A percentile compares a stretch with the other conserved stretches of the same genome.
phyloP scores from a whole-genome alignment of 53 echinoderm and acorn worm genomes.

The Antedon mediterranea region DNA sequence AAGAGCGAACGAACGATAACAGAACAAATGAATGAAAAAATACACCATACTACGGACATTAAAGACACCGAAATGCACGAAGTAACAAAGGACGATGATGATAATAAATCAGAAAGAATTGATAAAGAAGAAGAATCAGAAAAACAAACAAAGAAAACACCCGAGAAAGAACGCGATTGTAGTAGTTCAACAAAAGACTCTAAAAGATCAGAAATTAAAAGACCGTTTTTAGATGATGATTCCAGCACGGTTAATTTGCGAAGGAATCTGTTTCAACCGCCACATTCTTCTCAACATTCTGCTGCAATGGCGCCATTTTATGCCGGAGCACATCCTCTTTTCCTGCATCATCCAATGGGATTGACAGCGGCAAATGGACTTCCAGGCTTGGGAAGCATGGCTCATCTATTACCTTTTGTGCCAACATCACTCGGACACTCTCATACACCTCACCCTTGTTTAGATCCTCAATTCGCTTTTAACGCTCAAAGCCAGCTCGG shows the following conservation, averaged over 20 bases:
- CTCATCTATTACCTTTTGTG: conserved; percentile 65
- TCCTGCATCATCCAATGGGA: conserved; percentile 64
- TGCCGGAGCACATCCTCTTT: conserved; percentile 74
- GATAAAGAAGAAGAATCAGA: not conserved
- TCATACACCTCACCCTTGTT: conserved; percentile 34
- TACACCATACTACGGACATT: not conserved
- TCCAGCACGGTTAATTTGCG: not conserved
- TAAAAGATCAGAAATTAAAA: not conserved
- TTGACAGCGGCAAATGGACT: conserved; percentile 46
- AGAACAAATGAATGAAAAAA: not conserved
- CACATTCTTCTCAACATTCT: conserved; percentile 56
- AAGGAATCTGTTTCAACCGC: conserved; percentile 38
- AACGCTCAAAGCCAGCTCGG: conserved; percentile 39
- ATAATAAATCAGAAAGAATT: not conserved
- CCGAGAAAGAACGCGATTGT: conserved; percentile 1
- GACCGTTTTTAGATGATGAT: not conserved
- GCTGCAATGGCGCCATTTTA: conserved; percentile 68
- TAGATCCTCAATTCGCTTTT: conserved; percentile 35
- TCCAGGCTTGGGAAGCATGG: conserved; percentile 49
- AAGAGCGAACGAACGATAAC: not conserved
- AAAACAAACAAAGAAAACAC: not conserved
- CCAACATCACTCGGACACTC: conserved; percentile 41
- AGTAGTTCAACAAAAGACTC: conserved; percentile 8
- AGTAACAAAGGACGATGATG: not conserved
- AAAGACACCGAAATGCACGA: not conserved